Evolutionary conservation across 2,113 vertebrate species (phyloP).

Genomic region (Lates calcarifer): DNA sequence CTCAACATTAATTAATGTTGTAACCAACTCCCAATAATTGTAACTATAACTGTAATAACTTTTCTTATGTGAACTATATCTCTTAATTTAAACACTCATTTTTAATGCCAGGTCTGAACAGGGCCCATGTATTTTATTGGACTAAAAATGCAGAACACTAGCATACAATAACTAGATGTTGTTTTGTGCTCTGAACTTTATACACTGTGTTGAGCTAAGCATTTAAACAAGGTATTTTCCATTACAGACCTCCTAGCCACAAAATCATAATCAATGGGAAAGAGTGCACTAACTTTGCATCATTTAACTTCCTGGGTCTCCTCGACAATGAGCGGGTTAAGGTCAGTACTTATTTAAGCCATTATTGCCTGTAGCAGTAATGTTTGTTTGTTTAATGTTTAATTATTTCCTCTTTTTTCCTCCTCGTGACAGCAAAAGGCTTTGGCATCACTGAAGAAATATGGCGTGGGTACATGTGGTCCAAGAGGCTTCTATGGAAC

Average conservation of each 20-base stretch:
- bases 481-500: slow-evolving; percentile 98
- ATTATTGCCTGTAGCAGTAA: background rate
- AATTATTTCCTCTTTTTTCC: background rate
- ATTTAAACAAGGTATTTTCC: slow-evolving; percentile 35
- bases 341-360: slow-evolving; percentile 81
- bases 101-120: too few relatives aligned
- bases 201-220: background rate
- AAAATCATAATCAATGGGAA: slow-evolving; percentile 94
- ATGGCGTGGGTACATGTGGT: slow-evolving; percentile 96
- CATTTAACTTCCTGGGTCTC: slow-evolving; percentile 97
- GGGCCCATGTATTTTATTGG: too few relatives aligned
- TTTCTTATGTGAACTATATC: too few relatives aligned
- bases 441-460: slow-evolving; percentile 92
- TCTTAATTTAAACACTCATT: too few relatives aligned
- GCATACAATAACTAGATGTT: background rate
- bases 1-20: background rate
- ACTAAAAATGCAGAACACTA: background rate
- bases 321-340: slow-evolving; percentile 93
- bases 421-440: slow-evolving; percentile 87
- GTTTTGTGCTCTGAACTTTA: background rate
- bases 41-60: too few relatives aligned
- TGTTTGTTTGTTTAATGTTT: background rate
- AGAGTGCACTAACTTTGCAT: slow-evolving; percentile 95
- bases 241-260: slow-evolving; percentile 91
- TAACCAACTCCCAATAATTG: background rate